A percentile compares a stretch with the other conserved stretches of the same genome.
phyloP scores from a whole-genome alignment of 2,113 vertebrate species.

The Hymenochirus boettgeri region DNA sequence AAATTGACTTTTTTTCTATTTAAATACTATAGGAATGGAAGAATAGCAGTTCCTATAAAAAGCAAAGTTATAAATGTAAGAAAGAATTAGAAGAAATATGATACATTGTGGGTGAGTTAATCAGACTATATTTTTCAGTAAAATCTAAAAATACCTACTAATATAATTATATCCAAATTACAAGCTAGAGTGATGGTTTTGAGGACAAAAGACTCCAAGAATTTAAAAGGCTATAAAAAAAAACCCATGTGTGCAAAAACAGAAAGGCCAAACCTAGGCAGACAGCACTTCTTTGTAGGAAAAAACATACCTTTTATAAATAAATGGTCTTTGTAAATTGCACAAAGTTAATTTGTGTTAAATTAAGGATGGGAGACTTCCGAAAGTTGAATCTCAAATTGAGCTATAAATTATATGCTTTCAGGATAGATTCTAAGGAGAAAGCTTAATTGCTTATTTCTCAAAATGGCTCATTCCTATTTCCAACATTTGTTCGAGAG shows the following conservation, averaged over 20 bases:
- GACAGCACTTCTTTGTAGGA: background rate
- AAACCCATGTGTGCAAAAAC: background rate
- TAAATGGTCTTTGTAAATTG: slow-evolving; percentile 3
- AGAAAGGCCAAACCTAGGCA: background rate
- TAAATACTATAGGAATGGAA: background rate
- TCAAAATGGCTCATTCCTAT: background rate
- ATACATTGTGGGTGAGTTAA: background rate
- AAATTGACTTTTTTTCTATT: background rate
- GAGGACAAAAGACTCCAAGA: background rate
- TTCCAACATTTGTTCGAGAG: too few species aligned
- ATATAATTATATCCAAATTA: slow-evolving; percentile 2
- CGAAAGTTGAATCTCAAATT: background rate
- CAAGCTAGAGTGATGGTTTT: background rate
- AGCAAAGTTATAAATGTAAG: background rate
- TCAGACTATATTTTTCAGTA: background rate
- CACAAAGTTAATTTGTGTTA: slow-evolving; percentile 12
- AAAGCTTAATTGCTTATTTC: background rate
- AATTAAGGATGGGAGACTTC: slow-evolving; percentile 10
- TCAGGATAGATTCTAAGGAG: background rate
- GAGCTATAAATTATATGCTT: slow-evolving; percentile 25
- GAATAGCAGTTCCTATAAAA: background rate
- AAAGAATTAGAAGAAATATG: background rate
- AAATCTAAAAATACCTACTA: slow-evolving; percentile 5
- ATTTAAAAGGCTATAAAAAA: background rate
- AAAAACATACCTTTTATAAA: slow-evolving; percentile 12